Base-by-base conservation (phyloP, 2,888 invertebrate genomes). In the Pandemis cinnamomeana region DNA sequence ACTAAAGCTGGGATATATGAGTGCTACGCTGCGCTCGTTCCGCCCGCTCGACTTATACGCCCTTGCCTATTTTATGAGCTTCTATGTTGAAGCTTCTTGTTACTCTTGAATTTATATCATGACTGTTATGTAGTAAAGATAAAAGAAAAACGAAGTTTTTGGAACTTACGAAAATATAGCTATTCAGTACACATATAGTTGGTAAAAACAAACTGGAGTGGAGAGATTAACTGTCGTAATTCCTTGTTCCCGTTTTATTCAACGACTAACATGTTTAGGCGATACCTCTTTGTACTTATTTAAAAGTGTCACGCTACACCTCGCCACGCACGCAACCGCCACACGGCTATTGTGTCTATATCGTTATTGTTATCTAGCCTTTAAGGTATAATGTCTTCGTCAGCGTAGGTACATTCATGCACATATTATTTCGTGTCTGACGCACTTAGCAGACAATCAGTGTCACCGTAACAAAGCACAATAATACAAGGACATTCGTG, bases 1-100 rank as follows among this genome's bases (percentile, higher is more conserved):
- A 51, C 74, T 74, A 67, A 74, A 71, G 74, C 70, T 46, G 67
- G 71, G 74, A 67, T 71, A 55, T 67, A 71, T 67, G 74, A 62
- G 67, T 27, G 62, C 41, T 42, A 46, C 74, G 70, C 53, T 15
- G 66, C 70, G 70, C 61, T 20, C 67, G 27, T 61, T 63, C 36
- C 55, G 55, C 42, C 48, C 27, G 53, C 42, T 46, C 61, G 42
- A 20, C 51, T 62, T 48, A 64, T 46, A 42, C 13, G 42, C n/a
- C 15, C 63, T 61, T 36, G 41, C 7, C 46, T 42, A 46, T n/a
- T 58, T 71, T 36, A 67, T 51, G 64, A 71, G 46, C 27, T 48
- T 11, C 58, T 58, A 27, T 11, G 27, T 58, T 58, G 7, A 51
- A 51, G 51, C n/a, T 51, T 51, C 51, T 51, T n/a, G 51, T n/a